phyloP scores from a whole-genome alignment of 2,888 invertebrate genomes.

The Parnassius smintheus region DNA sequence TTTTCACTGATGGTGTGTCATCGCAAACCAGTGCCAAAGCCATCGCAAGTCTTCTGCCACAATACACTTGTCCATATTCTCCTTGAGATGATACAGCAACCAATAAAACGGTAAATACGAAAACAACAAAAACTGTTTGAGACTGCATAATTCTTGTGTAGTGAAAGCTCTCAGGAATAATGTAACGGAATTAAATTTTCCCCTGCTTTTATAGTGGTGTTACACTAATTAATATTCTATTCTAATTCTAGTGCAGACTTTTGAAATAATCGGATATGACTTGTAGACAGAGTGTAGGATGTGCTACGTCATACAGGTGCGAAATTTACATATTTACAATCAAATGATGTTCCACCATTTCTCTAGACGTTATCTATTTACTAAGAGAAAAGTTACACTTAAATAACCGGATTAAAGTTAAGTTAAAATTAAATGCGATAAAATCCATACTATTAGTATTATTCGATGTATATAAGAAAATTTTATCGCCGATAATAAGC shows the following conservation, averaged over 20 bases:
- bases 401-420: no score
- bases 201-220: slow-evolving; percentile 12
- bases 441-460: no score
- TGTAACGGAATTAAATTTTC: slow-evolving; percentile 5
- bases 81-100: background rate
- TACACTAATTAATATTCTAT: slow-evolving; percentile 16
- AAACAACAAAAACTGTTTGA: background rate
- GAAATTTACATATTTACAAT: background rate
- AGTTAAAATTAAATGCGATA: no score
- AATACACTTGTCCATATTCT: slow-evolving; percentile 29
- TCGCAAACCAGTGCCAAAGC: slow-evolving; percentile 28
- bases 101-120: background rate
- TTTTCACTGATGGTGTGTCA: slow-evolving; percentile 26
- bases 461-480: slow-evolving; percentile 9
- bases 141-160: background rate
- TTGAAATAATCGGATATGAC: slow-evolving; percentile 9
- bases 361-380: no score
- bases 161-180: background rate
- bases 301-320: slow-evolving; percentile 1
- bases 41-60: slow-evolving; percentile 35
- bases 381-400: no score
- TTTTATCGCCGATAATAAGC: slow-evolving; percentile 19
- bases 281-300: slow-evolving; percentile 7
- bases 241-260: background rate
- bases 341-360: no score